These are phyloP conservation scores for Chloroclystis v-ata DNA, from an alignment of 2,888 invertebrate genomes.

Conservation along the genomic window DNA sequence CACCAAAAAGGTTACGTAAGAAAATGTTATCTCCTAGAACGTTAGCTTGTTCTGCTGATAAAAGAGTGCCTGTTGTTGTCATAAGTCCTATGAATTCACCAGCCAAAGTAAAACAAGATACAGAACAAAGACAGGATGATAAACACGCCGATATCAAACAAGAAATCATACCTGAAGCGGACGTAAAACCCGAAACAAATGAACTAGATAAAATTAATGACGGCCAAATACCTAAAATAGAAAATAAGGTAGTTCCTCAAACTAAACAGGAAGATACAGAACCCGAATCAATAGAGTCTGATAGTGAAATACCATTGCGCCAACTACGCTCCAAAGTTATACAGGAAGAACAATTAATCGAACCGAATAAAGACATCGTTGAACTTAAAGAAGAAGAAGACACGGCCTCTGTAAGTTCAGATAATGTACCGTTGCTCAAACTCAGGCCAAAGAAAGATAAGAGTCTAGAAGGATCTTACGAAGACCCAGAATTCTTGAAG, in stretches of 20 bases:
- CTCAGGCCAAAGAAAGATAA: slow-evolving; percentile 13
- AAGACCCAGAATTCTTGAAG: slow-evolving; percentile 63
- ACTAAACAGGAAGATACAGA: slow-evolving; percentile 8
- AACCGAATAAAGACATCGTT: slow-evolving; percentile 32
- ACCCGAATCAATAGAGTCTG: slow-evolving; percentile 13
- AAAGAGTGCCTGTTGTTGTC: slow-evolving; percentile 13
- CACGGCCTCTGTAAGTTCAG: slow-evolving; percentile 21
- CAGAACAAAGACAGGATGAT: background rate
- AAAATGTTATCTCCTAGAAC: slow-evolving; percentile 7
- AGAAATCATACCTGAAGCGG: background rate
- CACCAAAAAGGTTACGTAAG: slow-evolving; percentile 8
- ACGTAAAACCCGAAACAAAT: too few species aligned
- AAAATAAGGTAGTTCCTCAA: background rate
- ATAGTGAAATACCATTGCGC: slow-evolving; percentile 12
- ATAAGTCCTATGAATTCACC: slow-evolving; percentile 15
- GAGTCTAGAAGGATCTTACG: slow-evolving; percentile 29
- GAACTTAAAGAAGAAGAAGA: slow-evolving; percentile 49
- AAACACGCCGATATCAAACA: background rate
- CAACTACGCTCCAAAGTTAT: slow-evolving; percentile 8
- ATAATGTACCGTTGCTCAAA: slow-evolving; percentile 12
- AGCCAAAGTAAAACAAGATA: background rate
- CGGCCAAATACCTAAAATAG: background rate
- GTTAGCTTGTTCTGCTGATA: slow-evolving; percentile 1
- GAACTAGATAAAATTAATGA: background rate
- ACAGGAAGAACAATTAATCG: slow-evolving; percentile 11